Evolutionary conservation across 2,797 vertebrate species (phyloP).

Genomic region (Falco concolor): DNA sequence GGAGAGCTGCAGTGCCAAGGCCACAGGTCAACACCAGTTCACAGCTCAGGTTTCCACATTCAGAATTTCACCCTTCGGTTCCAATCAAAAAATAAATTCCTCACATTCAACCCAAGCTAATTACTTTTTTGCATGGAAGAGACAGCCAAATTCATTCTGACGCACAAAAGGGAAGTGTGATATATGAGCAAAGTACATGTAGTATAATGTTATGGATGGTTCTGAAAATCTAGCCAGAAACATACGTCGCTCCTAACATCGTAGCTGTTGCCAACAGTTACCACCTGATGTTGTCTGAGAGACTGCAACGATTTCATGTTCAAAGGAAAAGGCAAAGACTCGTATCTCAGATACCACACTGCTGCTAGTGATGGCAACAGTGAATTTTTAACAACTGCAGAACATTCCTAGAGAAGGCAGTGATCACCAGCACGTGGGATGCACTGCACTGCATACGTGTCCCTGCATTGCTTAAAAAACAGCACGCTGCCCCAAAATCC

Average conservation of each 20-base stretch:
- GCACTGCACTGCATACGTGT: rapidly evolving
- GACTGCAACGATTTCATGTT: neutral
- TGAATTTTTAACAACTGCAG: neutral
- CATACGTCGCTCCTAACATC: neutral
- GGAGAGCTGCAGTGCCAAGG: rapidly evolving
- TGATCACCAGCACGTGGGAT: rapidly evolving
- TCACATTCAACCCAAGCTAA: conserved; percentile 7
- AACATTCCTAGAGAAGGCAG: neutral
- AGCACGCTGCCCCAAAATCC: neutral
- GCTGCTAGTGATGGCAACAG: neutral
- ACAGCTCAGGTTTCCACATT: neutral
- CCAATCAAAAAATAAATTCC: conserved; percentile 32
- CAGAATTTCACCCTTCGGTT: neutral
- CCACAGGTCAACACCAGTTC: neutral
- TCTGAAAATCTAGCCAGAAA: conserved; percentile 36
- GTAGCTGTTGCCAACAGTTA: conserved; percentile 38
- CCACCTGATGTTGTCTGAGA: conserved; percentile 26
- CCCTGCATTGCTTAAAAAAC: neutral
- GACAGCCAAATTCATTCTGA: conserved; percentile 31
- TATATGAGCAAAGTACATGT: neutral
- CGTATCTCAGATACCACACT: neutral
- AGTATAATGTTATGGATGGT: neutral
- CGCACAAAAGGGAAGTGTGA: conserved; percentile 13
- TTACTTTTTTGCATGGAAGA: conserved; percentile 10
- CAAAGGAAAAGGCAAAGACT: neutral